Base-by-base conservation (phyloP, 1,140 invertebrate species). In the Epicauta chinensis region DNA sequence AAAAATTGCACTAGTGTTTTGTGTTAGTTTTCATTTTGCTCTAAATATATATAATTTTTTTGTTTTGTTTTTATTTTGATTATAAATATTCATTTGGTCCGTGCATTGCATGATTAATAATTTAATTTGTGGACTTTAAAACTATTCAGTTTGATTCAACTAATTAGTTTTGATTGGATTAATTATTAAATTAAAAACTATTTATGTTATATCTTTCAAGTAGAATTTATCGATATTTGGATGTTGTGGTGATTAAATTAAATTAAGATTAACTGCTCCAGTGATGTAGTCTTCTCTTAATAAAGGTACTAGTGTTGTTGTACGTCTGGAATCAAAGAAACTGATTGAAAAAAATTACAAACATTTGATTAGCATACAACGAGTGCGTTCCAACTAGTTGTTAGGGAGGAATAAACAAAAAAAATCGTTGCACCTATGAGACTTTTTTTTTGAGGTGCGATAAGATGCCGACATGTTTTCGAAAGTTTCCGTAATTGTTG, bases 211-310 rank as follows among this genome's bases (percentile, higher is more conserved):
- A n/a, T n/a, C n/a, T n/a, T n/a, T n/a, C n/a, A n/a, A n/a, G n/a
- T n/a, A n/a, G n/a, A n/a, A n/a, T n/a, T n/a, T 23, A 23, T 23
- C 23, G 23, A 5, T 23, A 23, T n/a, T n/a, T n/a, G n/a, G n/a
- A 12, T 23, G 34, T 37, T 47, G 16, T 37, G n/a, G n/a, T n/a
- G 30, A 38, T 67, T 67, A 67, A 58, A 67, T 65, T 58, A 67
- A 55, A 46, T 65, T 67, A 38, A 67, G 55, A 54, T 67, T 67
- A 48, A 67, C 63, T 39, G 63, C 59, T 53, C 65, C 62, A 32
- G 64, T 58, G 32, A 67, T 56, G 53, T 65, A 67, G 55, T 67
- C 65, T 49, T 67, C 65, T 50, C 65, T 60, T 42, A 67, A 45
- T 16, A 67, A 58, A 41, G 65, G 65, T 48, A 67, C 63, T 53